Base-by-base conservation (phyloP, 2,888 invertebrate species). In the Cotesia congregata region DNA sequence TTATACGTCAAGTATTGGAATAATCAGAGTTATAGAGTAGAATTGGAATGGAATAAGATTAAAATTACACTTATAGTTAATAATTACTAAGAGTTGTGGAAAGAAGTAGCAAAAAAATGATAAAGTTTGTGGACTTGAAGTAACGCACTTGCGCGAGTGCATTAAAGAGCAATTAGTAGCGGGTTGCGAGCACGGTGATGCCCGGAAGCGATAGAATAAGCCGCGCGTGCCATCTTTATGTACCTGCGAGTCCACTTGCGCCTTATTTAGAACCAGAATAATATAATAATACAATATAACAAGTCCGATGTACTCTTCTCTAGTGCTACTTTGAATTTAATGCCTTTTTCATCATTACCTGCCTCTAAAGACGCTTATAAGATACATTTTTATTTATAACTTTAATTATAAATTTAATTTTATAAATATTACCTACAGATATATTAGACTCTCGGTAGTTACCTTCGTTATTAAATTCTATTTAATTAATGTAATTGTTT, bases 151-250 rank as follows among this genome's bases (percentile, higher is more conserved):
- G 84, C 84, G 86, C 87, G 87, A 87, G 84, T 84, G 86, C 87
- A 88, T 88, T 88, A 88, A 87, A 87, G 86, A 86, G 87, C 88
- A 88, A 88, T 88, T 88, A 88, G 87, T 87, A 84, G 88, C 88
- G 87, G 87, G 86, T 87, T 84, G 86, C 88, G 88, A 88, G 87
- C 88, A 88, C 87, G 83, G 85, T 88, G 88, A 88, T 88, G 88
- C 87, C 88, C 87, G 88, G 88, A 88, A 88, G 88, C 86, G 88
- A 88, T 88, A 88, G 87, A 87, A 87, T 86, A 82, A 81, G 83
- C 84, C 85, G 88, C 87, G 88, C 88, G 88, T 88, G 88, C 88
- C 87, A 87, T 87, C 86, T 86, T 87, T 83, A 80, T 81, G 82
- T 78, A 80, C 71, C 80, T 82, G 50, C 50, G 50, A 50, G 9